Conservation (phyloP, 2,113 vertebrate genomes). For the Chinchilla lanigera region DNA sequence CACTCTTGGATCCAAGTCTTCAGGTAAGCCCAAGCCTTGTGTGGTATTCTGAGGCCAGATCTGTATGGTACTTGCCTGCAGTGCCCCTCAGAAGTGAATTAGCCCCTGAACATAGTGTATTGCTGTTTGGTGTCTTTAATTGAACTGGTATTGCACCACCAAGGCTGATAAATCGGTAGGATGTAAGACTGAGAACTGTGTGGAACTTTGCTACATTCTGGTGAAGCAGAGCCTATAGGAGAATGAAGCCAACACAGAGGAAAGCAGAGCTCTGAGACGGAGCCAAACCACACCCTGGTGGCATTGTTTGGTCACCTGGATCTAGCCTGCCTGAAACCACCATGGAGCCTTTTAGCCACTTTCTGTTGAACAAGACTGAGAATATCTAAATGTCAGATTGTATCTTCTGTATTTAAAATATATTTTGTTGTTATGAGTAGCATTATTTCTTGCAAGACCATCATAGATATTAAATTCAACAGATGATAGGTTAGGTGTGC, state of each 20-base stretch:
- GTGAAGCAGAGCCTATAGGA: neutral
- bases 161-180: neutral
- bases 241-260: neutral
- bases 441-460: neutral
- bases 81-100: neutral
- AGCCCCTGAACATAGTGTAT: rapidly evolving
- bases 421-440: neutral
- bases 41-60: neutral
- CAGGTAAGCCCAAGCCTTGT: slow-evolving; percentile 86
- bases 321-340: neutral
- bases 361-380: neutral
- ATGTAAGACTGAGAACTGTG: neutral
- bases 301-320: neutral
- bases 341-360: neutral
- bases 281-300: rapidly evolving
- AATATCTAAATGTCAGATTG: neutral
- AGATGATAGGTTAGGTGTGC: neutral
- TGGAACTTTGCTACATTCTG: neutral
- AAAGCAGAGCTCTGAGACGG: neutral
- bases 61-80: rapidly evolving
- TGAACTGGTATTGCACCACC: neutral
- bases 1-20: slow-evolving; percentile 88
- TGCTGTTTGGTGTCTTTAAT: neutral
- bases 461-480: neutral
- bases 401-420: slow-evolving; percentile 16